phyloP scores from a whole-genome alignment of 2,797 vertebrate species.

The Melanotaenia boesemani region DNA sequence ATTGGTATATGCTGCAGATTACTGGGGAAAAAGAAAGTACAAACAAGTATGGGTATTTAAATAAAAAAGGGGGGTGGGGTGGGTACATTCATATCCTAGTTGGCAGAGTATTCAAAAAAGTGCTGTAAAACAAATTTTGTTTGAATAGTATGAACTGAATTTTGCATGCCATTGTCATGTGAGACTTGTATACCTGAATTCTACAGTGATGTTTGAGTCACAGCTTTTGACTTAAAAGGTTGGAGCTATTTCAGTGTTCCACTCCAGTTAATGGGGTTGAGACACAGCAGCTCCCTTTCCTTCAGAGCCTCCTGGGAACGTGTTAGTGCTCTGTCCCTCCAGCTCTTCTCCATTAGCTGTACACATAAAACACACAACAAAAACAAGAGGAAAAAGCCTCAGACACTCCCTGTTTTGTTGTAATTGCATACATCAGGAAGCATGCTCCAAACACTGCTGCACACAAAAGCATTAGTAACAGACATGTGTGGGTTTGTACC shows the following conservation, averaged over 20 bases:
- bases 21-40: neutral
- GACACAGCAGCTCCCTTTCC: constrained; percentile 77
- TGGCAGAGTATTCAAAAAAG: neutral
- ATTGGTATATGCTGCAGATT: neutral
- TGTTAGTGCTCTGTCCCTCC: constrained; percentile 79
- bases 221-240: constrained; percentile 25
- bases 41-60: neutral
- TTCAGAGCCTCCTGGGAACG: constrained; percentile 78
- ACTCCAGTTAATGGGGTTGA: constrained; percentile 86
- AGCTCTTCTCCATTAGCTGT: constrained; percentile 83
- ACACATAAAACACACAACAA: constrained; percentile 36
- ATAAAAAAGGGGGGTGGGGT: neutral
- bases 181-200: neutral
- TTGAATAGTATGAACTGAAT: neutral
- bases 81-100: too few relatives aligned
- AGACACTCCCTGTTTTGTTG: constrained; percentile 34
- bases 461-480: constrained; percentile 23
- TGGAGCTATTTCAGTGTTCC: constrained; percentile 78
- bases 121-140: neutral
- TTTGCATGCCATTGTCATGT: neutral
- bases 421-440: constrained; percentile 35
- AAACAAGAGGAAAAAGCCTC: constrained; percentile 1
- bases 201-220: constrained; percentile 3
- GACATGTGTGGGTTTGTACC: constrained; percentile 58
- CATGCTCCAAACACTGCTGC: constrained; percentile 7